Evolutionary conservation across 1,140 invertebrate genomes (phyloP).

Genomic region (Agraylea sexmaculata): DNA sequence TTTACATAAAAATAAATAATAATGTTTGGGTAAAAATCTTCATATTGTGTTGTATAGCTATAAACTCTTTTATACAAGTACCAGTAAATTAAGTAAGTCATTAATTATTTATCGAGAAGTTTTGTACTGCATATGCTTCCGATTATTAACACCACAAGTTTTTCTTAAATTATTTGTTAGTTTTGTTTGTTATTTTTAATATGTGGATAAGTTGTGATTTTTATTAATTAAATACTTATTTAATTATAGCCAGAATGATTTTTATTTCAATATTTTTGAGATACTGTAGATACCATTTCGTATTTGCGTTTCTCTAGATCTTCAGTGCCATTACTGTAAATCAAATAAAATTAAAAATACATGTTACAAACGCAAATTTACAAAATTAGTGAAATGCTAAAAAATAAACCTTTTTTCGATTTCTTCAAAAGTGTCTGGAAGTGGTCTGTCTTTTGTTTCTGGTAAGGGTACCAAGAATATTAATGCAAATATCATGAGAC

Average conservation of each 20-base stretch:
- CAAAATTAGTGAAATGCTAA: not conserved
- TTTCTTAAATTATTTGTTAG: not conserved
- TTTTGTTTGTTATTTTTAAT: not conserved
- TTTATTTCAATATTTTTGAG: not conserved
- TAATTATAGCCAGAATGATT: not conserved
- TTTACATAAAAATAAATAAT: not conserved
- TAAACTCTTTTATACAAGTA: too few relatives aligned
- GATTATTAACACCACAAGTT: not conserved
- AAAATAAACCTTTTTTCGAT: conserved; percentile 21
- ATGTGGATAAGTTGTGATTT: not conserved
- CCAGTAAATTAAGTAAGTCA: too few relatives aligned
- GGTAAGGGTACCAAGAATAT: conserved; percentile 29
- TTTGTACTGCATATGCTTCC: not conserved
- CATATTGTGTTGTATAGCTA: too few relatives aligned
- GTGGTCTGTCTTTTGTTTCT: conserved; percentile 30
- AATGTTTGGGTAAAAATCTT: too few relatives aligned
- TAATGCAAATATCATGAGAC: conserved; percentile 26
- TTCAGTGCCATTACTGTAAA: not conserved
- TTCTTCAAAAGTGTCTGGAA: conserved; percentile 32
- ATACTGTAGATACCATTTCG: not conserved
- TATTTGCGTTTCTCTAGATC: not conserved
- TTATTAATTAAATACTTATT: not conserved
- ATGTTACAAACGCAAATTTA: not conserved
- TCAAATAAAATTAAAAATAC: not conserved
- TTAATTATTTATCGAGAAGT: not conserved